Conservation (phyloP, 2,888 invertebrate genomes). For the Zhengitettix transpicula region DNA sequence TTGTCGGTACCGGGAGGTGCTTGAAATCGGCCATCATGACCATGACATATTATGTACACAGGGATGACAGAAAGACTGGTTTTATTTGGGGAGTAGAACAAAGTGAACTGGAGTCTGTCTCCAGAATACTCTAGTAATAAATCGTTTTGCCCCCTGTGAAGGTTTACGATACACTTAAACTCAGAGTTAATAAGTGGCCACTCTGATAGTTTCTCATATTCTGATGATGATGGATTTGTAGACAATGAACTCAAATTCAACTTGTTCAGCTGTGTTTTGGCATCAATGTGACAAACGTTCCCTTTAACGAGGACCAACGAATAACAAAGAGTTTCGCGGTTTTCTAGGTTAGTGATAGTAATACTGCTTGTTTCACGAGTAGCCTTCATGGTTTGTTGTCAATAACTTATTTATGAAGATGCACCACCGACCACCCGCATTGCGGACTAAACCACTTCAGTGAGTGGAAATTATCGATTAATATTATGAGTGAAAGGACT, state of each 20-base stretch:
- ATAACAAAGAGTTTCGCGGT: slow-evolving; percentile 41
- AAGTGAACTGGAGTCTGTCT: slow-evolving; percentile 28
- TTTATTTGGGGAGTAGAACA: slow-evolving; percentile 39
- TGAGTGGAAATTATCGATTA: no score
- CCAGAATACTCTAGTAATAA: slow-evolving; percentile 40
- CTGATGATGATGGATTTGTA: background rate
- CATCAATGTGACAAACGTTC: slow-evolving; percentile 24
- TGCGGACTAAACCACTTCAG: no score
- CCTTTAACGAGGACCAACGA: slow-evolving; percentile 44
- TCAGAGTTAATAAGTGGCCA: slow-evolving; percentile 49
- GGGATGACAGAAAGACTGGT: slow-evolving; percentile 52
- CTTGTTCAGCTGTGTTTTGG: background rate
- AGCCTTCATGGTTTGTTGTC: no score
- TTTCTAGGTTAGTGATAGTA: slow-evolving; percentile 35
- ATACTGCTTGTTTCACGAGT: background rate
- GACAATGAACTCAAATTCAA: background rate
- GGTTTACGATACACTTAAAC: slow-evolving; percentile 50
- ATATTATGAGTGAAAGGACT: no score
- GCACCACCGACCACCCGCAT: no score
- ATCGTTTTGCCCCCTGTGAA: slow-evolving; percentile 44
- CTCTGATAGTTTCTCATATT: background rate
- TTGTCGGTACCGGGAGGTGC: slow-evolving; percentile 41
- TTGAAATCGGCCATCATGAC: slow-evolving; percentile 65
- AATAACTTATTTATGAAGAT: no score
- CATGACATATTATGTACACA: slow-evolving; percentile 66